These are phyloP conservation scores for Cyprinella venusta DNA, from an alignment of 2,797 vertebrate species.

Conservation along the genomic window DNA sequence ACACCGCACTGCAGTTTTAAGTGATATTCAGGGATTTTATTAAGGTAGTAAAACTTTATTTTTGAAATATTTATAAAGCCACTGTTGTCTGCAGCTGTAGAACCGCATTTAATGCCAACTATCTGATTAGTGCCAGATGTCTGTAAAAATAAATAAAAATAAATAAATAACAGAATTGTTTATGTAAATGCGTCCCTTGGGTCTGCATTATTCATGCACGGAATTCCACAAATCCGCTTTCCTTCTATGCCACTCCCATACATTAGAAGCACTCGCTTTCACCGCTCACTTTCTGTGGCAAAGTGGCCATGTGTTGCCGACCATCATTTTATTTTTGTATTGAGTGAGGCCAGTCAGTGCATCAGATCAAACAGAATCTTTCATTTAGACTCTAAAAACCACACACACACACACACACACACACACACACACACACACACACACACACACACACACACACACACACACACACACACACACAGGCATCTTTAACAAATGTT, in stretches of 20 bases:
- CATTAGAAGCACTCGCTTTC: neutral
- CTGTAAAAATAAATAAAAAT: no score
- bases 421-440: no score
- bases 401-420: no score
- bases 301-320: neutral
- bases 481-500: neutral
- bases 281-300: neutral
- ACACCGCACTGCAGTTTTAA: no score
- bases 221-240: neutral
- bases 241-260: neutral
- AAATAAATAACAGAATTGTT: neutral
- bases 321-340: constrained; percentile 18
- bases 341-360: constrained; percentile 31
- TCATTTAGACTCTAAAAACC: constrained; percentile 36
- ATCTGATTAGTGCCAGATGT: constrained; percentile 11
- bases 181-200: neutral
- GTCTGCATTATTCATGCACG: neutral
- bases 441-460: no score
- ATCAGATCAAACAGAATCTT: constrained; percentile 39
- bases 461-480: no score
- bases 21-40: neutral
- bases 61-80: neutral
- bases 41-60: neutral
- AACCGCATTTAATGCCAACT: neutral
- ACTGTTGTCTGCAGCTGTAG: neutral